Base-by-base conservation (phyloP, 2,888 invertebrate genomes). In the Temnothorax rugatulus region DNA sequence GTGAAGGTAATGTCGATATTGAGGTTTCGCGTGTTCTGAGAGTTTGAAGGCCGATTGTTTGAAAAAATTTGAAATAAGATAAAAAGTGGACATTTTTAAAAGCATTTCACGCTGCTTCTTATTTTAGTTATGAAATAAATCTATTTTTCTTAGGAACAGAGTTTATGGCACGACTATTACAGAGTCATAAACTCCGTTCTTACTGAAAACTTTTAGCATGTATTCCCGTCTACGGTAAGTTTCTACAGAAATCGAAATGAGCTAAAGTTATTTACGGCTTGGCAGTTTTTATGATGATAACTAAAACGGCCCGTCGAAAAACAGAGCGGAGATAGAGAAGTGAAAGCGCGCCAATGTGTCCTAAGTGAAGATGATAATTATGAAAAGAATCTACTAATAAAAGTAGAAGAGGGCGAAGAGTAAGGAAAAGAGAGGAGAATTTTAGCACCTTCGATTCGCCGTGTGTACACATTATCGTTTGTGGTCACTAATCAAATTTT, bases 371-470 rank as follows among this genome's bases (percentile, higher is more conserved):
- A 63, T 63, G 38, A 64, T 64, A 63, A 41, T 64, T 41, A 21
- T 41, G 41, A 21, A 41, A 64, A 64, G 64, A 64, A 64, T 64
- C 7, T 21, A 21, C 41, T 41, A 41, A 64, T 41, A 64, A 64
- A 63, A 64, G 41, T 38, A 2, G 41, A 41, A 21, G 21, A n/a
- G 9, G n/a, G 4, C 4, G 15, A 3, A 38, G 38, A 11, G 4
- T 15, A 29, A 18, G 11, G 3, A 38, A 34, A 34, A 61, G 59
- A 61, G 61, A 61, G 18, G 34, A 38, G 34, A n/a, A 4, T 63
- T 63, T 63, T 63, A 63, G 4, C 61, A 63, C n/a, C 18, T 61
- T 25, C 3, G 34, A 38, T 63, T 63, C 4, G 8, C 8, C 18
- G 18, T 63, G 38, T 38, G n/a, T 63, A 18, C n/a, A 63, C 9